These are phyloP conservation scores for Eubasilissa regina DNA, from an alignment of 1,140 invertebrate genomes.

Conservation along the genomic window DNA sequence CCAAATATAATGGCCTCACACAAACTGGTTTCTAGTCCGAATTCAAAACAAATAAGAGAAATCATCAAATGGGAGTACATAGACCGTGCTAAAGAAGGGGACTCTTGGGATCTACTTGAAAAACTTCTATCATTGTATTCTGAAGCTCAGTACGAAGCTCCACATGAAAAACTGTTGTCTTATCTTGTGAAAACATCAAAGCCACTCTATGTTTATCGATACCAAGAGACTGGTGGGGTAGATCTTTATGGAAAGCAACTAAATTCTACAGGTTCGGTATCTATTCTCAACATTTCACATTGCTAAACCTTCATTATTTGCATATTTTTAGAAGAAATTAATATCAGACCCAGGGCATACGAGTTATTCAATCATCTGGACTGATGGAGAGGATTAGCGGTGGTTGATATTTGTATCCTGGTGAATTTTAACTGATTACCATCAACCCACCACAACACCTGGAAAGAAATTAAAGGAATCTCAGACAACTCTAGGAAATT, in stretches of 20 bases:
- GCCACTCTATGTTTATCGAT: slow-evolving; percentile 67
- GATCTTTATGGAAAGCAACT: slow-evolving; percentile 68
- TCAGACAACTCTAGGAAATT: no score
- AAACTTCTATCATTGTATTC: slow-evolving; percentile 66
- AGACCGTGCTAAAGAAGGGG: slow-evolving; percentile 58
- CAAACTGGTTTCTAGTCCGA: slow-evolving; percentile 60
- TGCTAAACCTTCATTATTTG: no score
- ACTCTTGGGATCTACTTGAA: slow-evolving; percentile 64
- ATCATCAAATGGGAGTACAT: slow-evolving; percentile 69
- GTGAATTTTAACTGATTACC: no score
- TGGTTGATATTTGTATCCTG: no score
- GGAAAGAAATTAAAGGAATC: no score
- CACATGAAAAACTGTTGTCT: slow-evolving; percentile 66
- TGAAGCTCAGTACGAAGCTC: slow-evolving; percentile 68
- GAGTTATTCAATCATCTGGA: no score
- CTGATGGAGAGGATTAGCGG: no score
- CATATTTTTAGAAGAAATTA: no score
- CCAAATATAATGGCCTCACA: slow-evolving; percentile 68
- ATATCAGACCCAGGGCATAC: no score
- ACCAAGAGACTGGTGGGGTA: slow-evolving; percentile 64
- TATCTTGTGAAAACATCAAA: slow-evolving; percentile 65
- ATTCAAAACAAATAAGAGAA: slow-evolving; percentile 62
- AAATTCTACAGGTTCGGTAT: slow-evolving; percentile 65
- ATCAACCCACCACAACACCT: no score
- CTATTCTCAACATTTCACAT: neutral